phyloP scores from a whole-genome alignment of 2,797 vertebrate species.

The Falco novaeseelandiae region DNA sequence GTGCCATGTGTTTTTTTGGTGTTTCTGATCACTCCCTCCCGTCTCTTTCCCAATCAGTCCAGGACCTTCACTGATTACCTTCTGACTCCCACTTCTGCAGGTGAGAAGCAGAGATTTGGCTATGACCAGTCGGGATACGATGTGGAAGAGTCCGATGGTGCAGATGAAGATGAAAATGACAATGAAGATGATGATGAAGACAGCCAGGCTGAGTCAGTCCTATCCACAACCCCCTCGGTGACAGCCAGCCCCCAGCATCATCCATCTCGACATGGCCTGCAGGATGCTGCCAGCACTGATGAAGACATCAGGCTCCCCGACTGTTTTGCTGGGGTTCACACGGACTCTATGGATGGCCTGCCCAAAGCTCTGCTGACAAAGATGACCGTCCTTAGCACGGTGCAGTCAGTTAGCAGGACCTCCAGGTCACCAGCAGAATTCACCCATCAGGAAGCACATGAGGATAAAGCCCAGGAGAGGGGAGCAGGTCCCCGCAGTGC shows the following conservation, averaged over 20 bases:
- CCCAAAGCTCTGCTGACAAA: conserved; percentile 91
- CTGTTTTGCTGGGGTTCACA: conserved; percentile 69
- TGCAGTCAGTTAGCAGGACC: conserved; percentile 48
- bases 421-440: neutral
- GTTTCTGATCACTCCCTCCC: neutral
- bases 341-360: conserved; percentile 83
- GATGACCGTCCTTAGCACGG: conserved; percentile 85
- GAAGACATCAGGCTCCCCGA: conserved; percentile 69
- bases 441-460: neutral
- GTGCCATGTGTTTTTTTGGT: neutral
- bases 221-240: conserved; percentile 93
- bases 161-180: conserved; percentile 94
- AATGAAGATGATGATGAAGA: conserved; percentile 97
- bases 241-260: conserved; percentile 93
- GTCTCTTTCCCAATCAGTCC: neutral
- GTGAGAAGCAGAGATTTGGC: conserved; percentile 87
- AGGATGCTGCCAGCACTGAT: conserved; percentile 64
- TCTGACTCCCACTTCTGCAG: conserved; percentile 70
- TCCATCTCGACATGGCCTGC: conserved; percentile 73
- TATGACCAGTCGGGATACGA: conserved; percentile 89
- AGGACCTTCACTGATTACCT: neutral
- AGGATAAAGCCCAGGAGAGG: conserved; percentile 10
- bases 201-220: conserved; percentile 92
- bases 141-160: conserved; percentile 92
- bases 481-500: neutral